Evolutionary conservation across 2,888 invertebrate genomes (phyloP), one percentile per base, ranked within the genome.

Genomic region (Zelleria hepariella): DNA sequence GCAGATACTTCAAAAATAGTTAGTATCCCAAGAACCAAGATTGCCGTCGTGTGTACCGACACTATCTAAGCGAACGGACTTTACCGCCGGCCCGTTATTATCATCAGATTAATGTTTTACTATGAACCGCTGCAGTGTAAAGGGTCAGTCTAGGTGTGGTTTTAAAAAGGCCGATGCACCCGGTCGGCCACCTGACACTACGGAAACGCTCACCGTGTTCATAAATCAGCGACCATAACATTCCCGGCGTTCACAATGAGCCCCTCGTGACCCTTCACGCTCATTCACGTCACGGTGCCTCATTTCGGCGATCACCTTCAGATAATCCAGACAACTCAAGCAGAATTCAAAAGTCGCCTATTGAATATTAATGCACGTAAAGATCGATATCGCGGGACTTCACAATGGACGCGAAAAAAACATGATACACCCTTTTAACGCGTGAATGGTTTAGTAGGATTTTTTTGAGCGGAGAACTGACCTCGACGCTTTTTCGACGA

Each of bases 221-320:
- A 82, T 86, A 86, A 86, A 86, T 86, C 84, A 85, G 77, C 72
- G 75, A 74, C 77, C 76, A 71, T 75, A 78, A 77, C 77, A 80
- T 72, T 73, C 73, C 78, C 76, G 32, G 23, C 66, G 65, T 68
- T 72, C 71, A 57, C 52, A 56, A 52, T 42, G 47, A 48, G 74
- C 69, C 77, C 75, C 15, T 42, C 15, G 32, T 78, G 81, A 80
- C 82, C 78, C 79, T 74, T 72, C 74, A 20, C 69, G 72, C 77
- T 73, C 78, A 76, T 76, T 71, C 70, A 74, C 73, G 26, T 53
- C 58, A 58, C 58, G 32, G 23, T 69, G 68, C 67, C 67, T 71
- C 68, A 72, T 74, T 73, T 71, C 63, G 68, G 67, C 69, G 75
- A 80, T 80, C 75, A 75, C 73, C 73, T 75, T 73, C 72, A 68